These are phyloP conservation scores for Archilochus colubris DNA, from an alignment of 2,113 vertebrate genomes.

Conservation along the genomic window DNA sequence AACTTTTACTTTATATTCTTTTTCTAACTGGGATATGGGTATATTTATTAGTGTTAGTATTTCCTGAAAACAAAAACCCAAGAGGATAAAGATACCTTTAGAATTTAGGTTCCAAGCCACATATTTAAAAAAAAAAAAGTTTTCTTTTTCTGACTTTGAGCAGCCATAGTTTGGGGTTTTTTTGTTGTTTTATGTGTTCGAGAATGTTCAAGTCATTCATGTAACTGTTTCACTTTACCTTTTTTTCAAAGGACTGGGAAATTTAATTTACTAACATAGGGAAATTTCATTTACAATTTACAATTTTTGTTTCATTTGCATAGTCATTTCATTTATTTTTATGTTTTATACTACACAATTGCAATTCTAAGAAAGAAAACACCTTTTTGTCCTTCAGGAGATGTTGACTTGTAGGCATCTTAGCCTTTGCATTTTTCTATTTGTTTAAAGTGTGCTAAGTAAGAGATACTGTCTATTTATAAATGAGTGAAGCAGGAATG, in stretches of 20 bases:
- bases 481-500: neutral
- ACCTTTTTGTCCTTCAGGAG: neutral
- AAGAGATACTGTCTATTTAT: slow-evolving; percentile 14
- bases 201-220: neutral
- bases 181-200: neutral
- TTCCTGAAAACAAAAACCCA: neutral
- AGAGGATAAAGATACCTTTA: neutral
- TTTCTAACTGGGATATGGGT: neutral
- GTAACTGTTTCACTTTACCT: neutral
- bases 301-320: neutral
- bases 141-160: neutral
- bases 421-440: neutral
- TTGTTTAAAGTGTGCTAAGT: neutral
- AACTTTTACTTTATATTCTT: neutral
- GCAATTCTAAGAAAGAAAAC: neutral
- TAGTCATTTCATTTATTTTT: neutral
- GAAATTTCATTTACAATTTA: neutral
- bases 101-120: neutral
- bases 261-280: neutral
- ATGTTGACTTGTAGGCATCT: neutral
- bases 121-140: neutral
- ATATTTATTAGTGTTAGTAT: neutral
- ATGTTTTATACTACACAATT: neutral
- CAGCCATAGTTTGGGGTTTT: neutral
- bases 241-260: neutral